Base-by-base conservation (phyloP, 2,797 vertebrate genomes). In the Sciaenops ocellatus region DNA sequence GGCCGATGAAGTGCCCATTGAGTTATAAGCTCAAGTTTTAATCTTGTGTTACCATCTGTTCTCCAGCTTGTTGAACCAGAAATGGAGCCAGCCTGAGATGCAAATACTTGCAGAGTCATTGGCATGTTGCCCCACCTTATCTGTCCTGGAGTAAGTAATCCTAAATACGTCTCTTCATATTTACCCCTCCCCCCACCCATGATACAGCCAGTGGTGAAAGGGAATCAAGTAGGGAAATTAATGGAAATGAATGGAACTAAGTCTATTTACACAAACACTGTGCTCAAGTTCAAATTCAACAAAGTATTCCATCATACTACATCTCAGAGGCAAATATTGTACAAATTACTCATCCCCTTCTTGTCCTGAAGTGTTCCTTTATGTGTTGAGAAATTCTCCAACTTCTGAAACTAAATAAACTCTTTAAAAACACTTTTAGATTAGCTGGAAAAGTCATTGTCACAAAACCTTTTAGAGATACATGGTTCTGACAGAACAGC, bases 121-220 rank as follows among this genome's bases (percentile, higher is more conserved):
- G 78, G 76, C 11, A 48, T 65, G 73, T 60, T 92, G 91, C 38
- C 83, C 92, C 3, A 50, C 4, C 10, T 78, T 97, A 57, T 95
- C 95, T 0, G 88, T 94, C 78, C 83, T 98, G 44, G 93, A 97
- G 97, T 98, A 89, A 95, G 97, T 96, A 42, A 57, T 13, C 6
- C 1, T 9, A 24, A 61, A 65, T 17, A 60, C 26, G 11, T 5
- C 3, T 28, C 6, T 44, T 68, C 34, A 38, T 38, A 38, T 30
- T 30, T 30, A 30, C 30, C 30, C 30, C 30, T 30, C 30, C 30
- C 30, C 30, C 30, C 12, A 8, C 12, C 34, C 51, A 1, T 24
- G 15, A 54, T 12, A 13, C 16, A 30, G 11, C 20, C 8, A 20
- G 7, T 8, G 47, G 47, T 48, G 17, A 18, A 48, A 20, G 20